These are phyloP conservation scores for Marmota flaviventris DNA, from an alignment of 2,113 vertebrate species.

Conservation along the genomic window DNA sequence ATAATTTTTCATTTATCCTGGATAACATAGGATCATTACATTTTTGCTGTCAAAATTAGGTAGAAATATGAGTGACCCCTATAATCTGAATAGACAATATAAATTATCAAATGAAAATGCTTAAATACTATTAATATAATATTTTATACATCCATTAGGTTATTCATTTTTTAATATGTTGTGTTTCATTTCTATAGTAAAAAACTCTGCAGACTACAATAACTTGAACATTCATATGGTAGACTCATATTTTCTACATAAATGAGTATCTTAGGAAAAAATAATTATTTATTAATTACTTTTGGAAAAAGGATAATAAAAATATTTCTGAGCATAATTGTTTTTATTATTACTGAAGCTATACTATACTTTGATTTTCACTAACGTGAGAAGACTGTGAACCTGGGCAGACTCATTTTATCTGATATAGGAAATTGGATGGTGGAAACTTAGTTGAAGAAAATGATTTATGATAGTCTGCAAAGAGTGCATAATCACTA, in stretches of 20 bases:
- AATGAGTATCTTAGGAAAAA: background rate
- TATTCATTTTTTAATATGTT: constrained; percentile 64
- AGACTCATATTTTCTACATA: background rate
- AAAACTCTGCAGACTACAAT: background rate
- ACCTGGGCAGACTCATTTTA: background rate
- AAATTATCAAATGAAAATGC: background rate
- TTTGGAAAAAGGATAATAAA: background rate
- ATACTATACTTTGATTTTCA: background rate
- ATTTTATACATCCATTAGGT: constrained; percentile 55
- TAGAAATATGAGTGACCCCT: background rate
- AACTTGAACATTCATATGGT: constrained; percentile 1
- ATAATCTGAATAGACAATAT: background rate
- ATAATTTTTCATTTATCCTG: constrained; percentile 15
- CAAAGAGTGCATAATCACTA: background rate
- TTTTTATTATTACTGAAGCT: background rate
- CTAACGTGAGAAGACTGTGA: background rate
- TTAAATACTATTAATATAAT: constrained; percentile 57
- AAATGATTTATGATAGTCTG: fast-evolving
- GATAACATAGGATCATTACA: background rate
- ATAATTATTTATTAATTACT: background rate
- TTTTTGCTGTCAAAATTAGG: constrained; percentile 58
- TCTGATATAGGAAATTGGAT: background rate
- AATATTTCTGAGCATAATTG: background rate
- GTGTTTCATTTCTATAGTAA: constrained; percentile 18
- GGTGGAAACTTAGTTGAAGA: background rate